Conservation (phyloP, 2,797 vertebrate species). For the Coregonus ussuriensis region DNA sequence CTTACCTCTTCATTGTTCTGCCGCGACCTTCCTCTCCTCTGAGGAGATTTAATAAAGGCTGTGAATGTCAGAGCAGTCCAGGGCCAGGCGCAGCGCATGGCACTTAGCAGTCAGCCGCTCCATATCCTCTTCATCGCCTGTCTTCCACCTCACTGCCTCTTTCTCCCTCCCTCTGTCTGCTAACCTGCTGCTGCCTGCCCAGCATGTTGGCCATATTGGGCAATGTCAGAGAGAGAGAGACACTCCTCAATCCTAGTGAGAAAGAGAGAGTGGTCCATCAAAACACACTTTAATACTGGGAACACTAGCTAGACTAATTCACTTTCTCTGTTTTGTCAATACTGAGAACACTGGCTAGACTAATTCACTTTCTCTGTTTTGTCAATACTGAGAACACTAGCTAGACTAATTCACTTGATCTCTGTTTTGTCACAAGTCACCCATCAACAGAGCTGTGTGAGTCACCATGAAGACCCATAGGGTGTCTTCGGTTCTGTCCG, state of each 20-base stretch:
- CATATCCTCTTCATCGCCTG: not conserved
- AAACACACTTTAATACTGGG: not conserved
- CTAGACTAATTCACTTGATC: not conserved
- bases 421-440: not conserved
- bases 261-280: not conserved
- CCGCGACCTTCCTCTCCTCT: not conserved
- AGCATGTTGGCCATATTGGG: too few species aligned
- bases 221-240: not conserved
- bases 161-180: not conserved
- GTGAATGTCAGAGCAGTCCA: not conserved
- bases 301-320: too few species aligned
- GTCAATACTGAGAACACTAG: not conserved
- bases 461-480: not conserved
- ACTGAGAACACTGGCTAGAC: too few species aligned
- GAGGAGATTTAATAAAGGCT: not conserved
- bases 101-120: not conserved
- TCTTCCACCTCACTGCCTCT: too few species aligned
- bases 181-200: too few species aligned
- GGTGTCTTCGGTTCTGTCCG: not conserved
- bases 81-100: not conserved
- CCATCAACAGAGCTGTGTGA: not conserved
- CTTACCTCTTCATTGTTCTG: not conserved
- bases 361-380: too few species aligned
- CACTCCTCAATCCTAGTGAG: not conserved
- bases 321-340: too few species aligned